A percentile compares a stretch with the other conserved stretches of the same genome.
Evolutionary conservation across 2,113 vertebrate genomes (phyloP).

Genomic region (Leptocoma aspasia): DNA sequence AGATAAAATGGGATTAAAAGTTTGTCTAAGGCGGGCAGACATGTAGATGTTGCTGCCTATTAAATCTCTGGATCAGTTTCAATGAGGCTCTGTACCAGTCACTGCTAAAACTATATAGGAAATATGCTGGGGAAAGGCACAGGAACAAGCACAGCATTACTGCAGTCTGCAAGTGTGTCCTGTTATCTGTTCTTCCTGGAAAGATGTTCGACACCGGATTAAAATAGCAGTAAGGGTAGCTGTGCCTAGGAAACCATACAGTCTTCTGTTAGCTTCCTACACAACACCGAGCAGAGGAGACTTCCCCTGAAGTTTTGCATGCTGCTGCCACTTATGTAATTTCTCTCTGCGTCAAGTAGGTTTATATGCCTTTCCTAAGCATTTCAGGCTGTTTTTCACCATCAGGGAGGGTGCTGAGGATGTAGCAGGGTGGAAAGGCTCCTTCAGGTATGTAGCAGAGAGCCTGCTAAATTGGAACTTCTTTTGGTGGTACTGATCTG

Average conservation of each 20-base stretch:
- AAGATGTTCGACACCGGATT: constrained; percentile 28
- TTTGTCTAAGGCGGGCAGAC: neutral
- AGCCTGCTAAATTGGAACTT: neutral
- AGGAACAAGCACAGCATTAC: neutral
- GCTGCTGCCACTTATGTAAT: constrained; percentile 53
- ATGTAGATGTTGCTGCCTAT: neutral
- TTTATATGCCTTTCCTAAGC: neutral
- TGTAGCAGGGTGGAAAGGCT: neutral
- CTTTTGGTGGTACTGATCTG: neutral
- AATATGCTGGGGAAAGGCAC: neutral
- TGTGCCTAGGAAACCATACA: constrained; percentile 33
- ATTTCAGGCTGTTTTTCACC: neutral
- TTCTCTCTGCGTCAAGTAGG: neutral
- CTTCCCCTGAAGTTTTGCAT: constrained; percentile 49
- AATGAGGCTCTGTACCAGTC: neutral
- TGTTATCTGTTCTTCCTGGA: constrained; percentile 38
- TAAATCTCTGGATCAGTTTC: neutral
- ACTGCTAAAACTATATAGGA: neutral
- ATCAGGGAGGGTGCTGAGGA: neutral
- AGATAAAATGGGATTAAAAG: neutral
- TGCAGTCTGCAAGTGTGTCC: neutral
- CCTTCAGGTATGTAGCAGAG: neutral
- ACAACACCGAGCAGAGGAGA: constrained; percentile 18
- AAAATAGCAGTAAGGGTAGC: constrained; percentile 43
- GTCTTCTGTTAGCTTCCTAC: constrained; percentile 50